Evolutionary conservation across 30 jellyfish, hydroid and myxozoan species (phyloP), one percentile per base, ranked within the genome.

Genomic region (Cassiopea andromeda): DNA sequence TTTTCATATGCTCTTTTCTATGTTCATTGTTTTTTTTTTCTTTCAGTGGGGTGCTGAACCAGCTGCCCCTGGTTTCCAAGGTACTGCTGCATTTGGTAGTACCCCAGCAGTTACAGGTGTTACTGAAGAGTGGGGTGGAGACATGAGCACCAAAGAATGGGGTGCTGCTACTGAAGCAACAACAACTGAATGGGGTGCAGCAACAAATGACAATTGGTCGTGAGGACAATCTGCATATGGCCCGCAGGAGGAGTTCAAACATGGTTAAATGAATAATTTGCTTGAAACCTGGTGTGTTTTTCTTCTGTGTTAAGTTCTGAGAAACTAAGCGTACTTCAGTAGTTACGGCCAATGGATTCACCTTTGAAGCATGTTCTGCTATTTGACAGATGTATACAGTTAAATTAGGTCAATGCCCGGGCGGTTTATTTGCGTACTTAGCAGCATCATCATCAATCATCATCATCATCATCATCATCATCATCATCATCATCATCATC

Each of bases 51-150:
- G 94, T 61, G 98, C 92, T 0, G 89, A 84, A 60, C 85, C 88
- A 44, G 92, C 89, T 19, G 78, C 87, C 60, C 87, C 99, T 46
- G 98, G 74, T 15, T 61, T 79, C 84, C 87, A 58, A 78, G 93
- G 90, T 7, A 87, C 98, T 72, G 90, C 97, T 44, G 81, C 78
- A 9, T 89, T 76, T 1, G 75, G 84, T 43, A 46, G 66, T 15
- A 88, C 92, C 7, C 79, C 79, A 70, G 85, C 75, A 49, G 94
- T 49, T 27, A 81, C 91, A 64, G 80, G 79, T 4, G 89, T 96
- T 7, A 69, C 89, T 82, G 97, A 92, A 61, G 98, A 90, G 14
- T 94, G 98, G 98, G 97, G 98, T 57, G 87, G 97, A 4, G 92
- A 78, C 58, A 13, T 74, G 1, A 64, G 82, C 60, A 45, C 67